Conservation (phyloP, 37 sponge, comb jelly and placozoan species). For the Haliclona indistincta region DNA sequence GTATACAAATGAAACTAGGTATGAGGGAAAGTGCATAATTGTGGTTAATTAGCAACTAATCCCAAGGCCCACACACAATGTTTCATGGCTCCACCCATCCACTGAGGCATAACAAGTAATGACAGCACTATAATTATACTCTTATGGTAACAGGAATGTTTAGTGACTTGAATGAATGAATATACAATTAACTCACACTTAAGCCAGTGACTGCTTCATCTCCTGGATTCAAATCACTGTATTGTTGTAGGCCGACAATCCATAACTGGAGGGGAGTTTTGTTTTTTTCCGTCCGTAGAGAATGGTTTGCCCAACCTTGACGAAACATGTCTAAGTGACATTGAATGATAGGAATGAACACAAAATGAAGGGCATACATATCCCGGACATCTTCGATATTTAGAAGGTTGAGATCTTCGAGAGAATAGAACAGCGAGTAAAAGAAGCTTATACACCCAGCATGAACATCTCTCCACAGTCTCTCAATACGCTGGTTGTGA, state of each 20-base stretch:
- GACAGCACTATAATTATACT: too few relatives aligned
- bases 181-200: neutral
- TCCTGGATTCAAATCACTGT: neutral
- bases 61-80: too few relatives aligned
- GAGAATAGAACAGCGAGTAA: conserved; percentile 39
- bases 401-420: conserved; percentile 49
- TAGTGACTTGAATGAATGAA: neutral
- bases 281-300: conserved; percentile 39
- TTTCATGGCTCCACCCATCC: too few relatives aligned
- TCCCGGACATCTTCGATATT: conserved; percentile 20
- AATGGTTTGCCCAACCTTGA: conserved; percentile 42
- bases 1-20: too few relatives aligned
- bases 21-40: too few relatives aligned
- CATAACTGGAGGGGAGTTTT: conserved; percentile 59
- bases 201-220: neutral
- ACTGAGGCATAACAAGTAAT: too few relatives aligned
- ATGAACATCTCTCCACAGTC: conserved; percentile 68
- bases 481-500: conserved; percentile 79
- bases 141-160: neutral
- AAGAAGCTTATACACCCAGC: conserved; percentile 52
- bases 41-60: too few relatives aligned
- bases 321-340: conserved; percentile 32
- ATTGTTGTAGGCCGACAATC: conserved; percentile 19
- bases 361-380: conserved; percentile 58
- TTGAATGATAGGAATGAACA: conserved; percentile 40